phyloP scores from a whole-genome alignment of 2,888 invertebrate species.

The Drosophila ezoana region DNA sequence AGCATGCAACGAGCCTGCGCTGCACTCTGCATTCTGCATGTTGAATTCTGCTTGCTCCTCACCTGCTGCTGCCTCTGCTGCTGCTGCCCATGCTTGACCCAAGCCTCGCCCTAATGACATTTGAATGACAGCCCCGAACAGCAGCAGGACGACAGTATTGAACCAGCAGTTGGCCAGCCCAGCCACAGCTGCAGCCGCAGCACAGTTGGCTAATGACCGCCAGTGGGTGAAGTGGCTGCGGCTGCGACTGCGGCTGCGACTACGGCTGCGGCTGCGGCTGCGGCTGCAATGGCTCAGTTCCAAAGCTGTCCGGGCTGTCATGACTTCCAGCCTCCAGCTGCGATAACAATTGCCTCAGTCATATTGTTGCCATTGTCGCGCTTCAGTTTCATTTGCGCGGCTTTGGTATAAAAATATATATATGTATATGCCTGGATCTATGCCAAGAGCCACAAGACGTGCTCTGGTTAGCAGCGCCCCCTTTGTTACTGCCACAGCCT shows the following conservation, averaged over 20 bases:
- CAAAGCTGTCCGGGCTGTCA: slow-evolving; percentile 14
- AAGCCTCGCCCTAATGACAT: slow-evolving; percentile 70
- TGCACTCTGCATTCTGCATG: background rate
- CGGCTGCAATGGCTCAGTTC: slow-evolving; percentile 20
- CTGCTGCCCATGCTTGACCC: slow-evolving; percentile 38
- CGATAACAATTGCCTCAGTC: slow-evolving; percentile 56
- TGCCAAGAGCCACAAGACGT: slow-evolving; percentile 56
- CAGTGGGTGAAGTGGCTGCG: slow-evolving; percentile 14
- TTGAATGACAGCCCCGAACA: slow-evolving; percentile 66
- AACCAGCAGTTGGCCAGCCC: slow-evolving; percentile 16
- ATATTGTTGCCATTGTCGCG: slow-evolving; percentile 15
- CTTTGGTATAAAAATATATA: slow-evolving; percentile 6
- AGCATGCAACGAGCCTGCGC: slow-evolving; percentile 7
- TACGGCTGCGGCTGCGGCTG: background rate
- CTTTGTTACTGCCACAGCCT: slow-evolving; percentile 19
- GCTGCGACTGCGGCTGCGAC: slow-evolving; percentile 9
- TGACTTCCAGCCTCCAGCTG: slow-evolving; percentile 23
- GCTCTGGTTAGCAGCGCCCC: slow-evolving; percentile 39
- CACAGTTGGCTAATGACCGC: slow-evolving; percentile 68
- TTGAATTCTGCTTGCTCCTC: slow-evolving; percentile 1
- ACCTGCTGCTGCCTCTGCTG: slow-evolving; percentile 18
- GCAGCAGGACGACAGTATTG: slow-evolving; percentile 15
- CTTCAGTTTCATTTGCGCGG: slow-evolving; percentile 23
- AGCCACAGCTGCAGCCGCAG: slow-evolving; percentile 33
- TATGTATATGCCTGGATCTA: slow-evolving; percentile 54